Evolutionary conservation across 1,140 invertebrate genomes (phyloP).

Genomic region (Drosophila pruinosa): DNA sequence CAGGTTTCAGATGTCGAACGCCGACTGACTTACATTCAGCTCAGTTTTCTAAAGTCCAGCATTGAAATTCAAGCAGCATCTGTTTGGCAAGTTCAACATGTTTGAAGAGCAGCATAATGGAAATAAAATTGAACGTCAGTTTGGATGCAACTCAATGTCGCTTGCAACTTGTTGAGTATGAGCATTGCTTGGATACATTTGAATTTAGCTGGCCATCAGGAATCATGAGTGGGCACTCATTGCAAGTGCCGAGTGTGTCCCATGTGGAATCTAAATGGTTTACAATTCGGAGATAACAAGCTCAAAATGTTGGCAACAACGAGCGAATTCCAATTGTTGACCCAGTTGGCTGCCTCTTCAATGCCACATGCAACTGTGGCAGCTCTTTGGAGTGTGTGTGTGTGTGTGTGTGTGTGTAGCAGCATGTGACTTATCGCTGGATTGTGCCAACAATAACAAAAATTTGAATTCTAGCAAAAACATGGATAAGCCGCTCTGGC

Average conservation of each 20-base stretch:
- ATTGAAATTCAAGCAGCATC: not conserved
- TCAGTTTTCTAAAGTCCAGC: too few relatives aligned
- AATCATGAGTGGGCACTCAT: not conserved
- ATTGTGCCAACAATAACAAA: conserved; percentile 36
- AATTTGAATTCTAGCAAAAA: conserved; percentile 9
- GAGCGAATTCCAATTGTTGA: conserved; percentile 28
- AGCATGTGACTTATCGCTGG: conserved; percentile 21
- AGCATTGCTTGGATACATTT: not conserved
- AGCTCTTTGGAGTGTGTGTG: not conserved
- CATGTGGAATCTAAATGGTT: not conserved
- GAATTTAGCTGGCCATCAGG: conserved; percentile 2
- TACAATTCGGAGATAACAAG: conserved; percentile 16
- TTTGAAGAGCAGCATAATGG: not conserved
- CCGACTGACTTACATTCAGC: too few relatives aligned
- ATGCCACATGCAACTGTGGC: conserved; percentile 14
- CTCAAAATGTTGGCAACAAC: conserved; percentile 7
- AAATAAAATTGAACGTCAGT: not conserved
- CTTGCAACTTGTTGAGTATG: conserved; percentile 4
- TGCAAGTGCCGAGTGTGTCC: not conserved
- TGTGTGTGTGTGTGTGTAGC: not conserved
- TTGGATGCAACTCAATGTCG: not conserved
- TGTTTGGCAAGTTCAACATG: too few relatives aligned
- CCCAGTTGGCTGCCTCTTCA: conserved; percentile 32
- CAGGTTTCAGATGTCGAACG: too few relatives aligned
- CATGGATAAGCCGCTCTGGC: not conserved